These are phyloP conservation scores for Eurystomus gularis DNA, from an alignment of 2,113 vertebrate genomes.

Conservation along the genomic window DNA sequence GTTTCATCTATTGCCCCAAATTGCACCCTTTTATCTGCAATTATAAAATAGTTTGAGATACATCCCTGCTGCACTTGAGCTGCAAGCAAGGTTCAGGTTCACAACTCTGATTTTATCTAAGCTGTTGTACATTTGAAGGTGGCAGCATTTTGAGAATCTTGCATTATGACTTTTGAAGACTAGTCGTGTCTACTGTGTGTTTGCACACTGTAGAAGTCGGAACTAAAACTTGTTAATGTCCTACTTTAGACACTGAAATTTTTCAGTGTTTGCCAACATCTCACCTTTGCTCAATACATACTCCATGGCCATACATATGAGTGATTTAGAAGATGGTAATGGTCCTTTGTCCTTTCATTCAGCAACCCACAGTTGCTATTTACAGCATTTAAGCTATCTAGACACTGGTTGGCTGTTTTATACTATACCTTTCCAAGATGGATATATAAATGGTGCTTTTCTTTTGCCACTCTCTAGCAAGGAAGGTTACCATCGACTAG, in stretches of 20 bases:
- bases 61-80: background rate
- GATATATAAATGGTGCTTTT: background rate
- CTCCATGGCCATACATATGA: background rate
- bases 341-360: background rate
- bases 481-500: background rate
- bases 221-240: background rate
- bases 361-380: background rate
- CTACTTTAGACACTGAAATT: background rate
- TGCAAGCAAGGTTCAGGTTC: background rate
- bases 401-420: background rate
- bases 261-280: background rate
- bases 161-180: background rate
- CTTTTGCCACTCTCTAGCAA: background rate
- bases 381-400: background rate
- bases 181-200: background rate
- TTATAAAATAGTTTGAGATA: background rate
- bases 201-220: background rate
- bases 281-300: background rate
- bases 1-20: background rate
- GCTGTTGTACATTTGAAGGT: background rate
- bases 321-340: background rate
- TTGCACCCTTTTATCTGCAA: background rate
- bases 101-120: background rate
- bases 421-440: background rate
- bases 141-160: background rate